These are phyloP conservation scores for Leptobrachium ailaonicum DNA, from an alignment of 2,113 vertebrate genomes.

Conservation along the genomic window DNA sequence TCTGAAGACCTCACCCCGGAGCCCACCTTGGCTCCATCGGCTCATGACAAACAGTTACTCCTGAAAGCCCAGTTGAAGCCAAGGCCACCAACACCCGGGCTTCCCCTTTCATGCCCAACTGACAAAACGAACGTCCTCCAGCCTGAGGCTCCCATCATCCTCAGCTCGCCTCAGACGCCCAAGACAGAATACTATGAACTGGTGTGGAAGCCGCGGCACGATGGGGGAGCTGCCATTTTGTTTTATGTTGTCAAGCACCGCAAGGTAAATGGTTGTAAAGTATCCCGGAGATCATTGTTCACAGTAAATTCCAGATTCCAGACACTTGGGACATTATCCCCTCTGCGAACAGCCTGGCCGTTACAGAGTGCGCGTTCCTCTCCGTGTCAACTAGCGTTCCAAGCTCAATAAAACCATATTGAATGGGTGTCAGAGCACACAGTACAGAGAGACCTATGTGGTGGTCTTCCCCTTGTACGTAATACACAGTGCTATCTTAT, in stretches of 20 bases:
- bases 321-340: no score
- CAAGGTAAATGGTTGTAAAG: slow-evolving; percentile 73
- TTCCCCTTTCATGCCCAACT: slow-evolving; percentile 71
- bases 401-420: no score
- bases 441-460: no score
- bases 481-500: no score
- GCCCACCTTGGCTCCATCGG: slow-evolving; percentile 52
- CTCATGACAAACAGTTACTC: slow-evolving; percentile 69
- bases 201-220: slow-evolving; percentile 88
- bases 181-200: slow-evolving; percentile 92
- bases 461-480: no score
- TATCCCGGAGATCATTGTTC: no score
- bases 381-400: no score
- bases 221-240: slow-evolving; percentile 76
- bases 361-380: no score
- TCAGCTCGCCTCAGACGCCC: slow-evolving; percentile 89
- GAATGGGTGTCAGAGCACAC: no score
- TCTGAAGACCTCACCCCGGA: slow-evolving; percentile 19
- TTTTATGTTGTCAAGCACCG: slow-evolving; percentile 91
- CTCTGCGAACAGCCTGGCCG: no score
- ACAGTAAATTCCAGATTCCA: no score
- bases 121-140: slow-evolving; percentile 68
- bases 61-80: slow-evolving; percentile 67
- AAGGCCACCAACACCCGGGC: slow-evolving; percentile 54
- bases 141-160: slow-evolving; percentile 89